These are phyloP conservation scores for Dicranocentrus wangi DNA, from an alignment of 2,888 invertebrate species.

Conservation along the genomic window DNA sequence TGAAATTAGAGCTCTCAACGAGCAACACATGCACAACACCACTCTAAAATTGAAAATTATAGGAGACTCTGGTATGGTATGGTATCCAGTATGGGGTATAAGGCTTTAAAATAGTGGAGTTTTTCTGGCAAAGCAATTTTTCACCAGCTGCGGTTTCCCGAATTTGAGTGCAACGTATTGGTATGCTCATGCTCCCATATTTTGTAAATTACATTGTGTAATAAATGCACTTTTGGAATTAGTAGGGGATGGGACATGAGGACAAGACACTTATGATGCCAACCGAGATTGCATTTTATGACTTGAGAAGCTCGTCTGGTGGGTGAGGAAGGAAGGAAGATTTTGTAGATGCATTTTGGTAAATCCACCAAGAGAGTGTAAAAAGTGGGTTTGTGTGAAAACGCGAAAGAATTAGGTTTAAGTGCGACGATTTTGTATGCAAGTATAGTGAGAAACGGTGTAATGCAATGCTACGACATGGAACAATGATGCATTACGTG, in stretches of 20 bases:
- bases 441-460: background rate
- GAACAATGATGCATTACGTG: too few species aligned
- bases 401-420: background rate
- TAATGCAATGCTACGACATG: background rate
- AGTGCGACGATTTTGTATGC: background rate
- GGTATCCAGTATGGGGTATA: too few species aligned
- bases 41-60: slow-evolving; percentile 6
- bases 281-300: slow-evolving; percentile 35
- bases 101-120: background rate
- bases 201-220: slow-evolving; percentile 16
- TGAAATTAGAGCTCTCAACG: slow-evolving; percentile 47
- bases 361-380: background rate
- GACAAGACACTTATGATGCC: too few species aligned
- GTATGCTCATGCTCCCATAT: background rate
- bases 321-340: background rate
- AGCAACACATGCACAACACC: slow-evolving; percentile 42
- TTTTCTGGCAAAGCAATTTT: slow-evolving; percentile 30
- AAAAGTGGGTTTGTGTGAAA: background rate
- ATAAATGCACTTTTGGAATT: slow-evolving; percentile 12
- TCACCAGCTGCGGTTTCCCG: slow-evolving; percentile 45
- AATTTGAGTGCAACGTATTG: background rate
- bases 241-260: background rate
- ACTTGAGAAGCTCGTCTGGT: background rate
- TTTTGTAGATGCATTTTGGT: slow-evolving; percentile 11
- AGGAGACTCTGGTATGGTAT: background rate